Conservation (phyloP, 2,113 vertebrate genomes). For the Amphiprion ocellaris region DNA sequence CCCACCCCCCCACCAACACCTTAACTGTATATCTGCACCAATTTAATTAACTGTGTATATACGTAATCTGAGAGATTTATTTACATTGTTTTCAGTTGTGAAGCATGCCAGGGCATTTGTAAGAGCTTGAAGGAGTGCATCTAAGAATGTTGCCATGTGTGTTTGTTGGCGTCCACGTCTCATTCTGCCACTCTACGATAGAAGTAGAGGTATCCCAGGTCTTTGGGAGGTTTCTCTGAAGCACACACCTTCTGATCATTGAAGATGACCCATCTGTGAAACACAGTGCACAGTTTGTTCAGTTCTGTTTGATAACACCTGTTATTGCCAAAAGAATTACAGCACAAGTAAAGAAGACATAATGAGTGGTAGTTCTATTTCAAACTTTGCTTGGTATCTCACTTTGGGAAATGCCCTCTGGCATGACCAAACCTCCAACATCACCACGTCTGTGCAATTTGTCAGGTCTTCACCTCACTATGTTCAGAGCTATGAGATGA, state of each 20-base stretch:
- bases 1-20: slow-evolving; percentile 16
- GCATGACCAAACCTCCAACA: too few species aligned
- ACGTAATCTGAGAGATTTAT: slow-evolving; percentile 68
- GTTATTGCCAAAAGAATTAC: background rate
- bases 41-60: slow-evolving; percentile 53
- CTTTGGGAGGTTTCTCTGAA: slow-evolving; percentile 98
- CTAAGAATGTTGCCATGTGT: slow-evolving; percentile 43
- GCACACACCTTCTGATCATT: slow-evolving; percentile 99
- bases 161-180: slow-evolving; percentile 68
- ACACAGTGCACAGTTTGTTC: background rate
- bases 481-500: too few species aligned
- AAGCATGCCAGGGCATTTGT: slow-evolving; percentile 63
- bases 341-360: background rate
- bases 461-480: too few species aligned
- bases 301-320: background rate
- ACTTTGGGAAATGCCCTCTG: too few species aligned
- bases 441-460: too few species aligned
- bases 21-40: slow-evolving; percentile 65
- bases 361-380: background rate
- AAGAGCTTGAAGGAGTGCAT: slow-evolving; percentile 67
- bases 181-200: slow-evolving; percentile 94
- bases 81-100: slow-evolving; percentile 72
- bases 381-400: too few species aligned
- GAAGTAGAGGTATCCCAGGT: slow-evolving; percentile 99
- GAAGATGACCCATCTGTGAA: slow-evolving; percentile 96